Evolutionary conservation across 2,113 vertebrate species (phyloP), one percentile per base, ranked within the genome.

Genomic region (Hypomesus transpacificus): DNA sequence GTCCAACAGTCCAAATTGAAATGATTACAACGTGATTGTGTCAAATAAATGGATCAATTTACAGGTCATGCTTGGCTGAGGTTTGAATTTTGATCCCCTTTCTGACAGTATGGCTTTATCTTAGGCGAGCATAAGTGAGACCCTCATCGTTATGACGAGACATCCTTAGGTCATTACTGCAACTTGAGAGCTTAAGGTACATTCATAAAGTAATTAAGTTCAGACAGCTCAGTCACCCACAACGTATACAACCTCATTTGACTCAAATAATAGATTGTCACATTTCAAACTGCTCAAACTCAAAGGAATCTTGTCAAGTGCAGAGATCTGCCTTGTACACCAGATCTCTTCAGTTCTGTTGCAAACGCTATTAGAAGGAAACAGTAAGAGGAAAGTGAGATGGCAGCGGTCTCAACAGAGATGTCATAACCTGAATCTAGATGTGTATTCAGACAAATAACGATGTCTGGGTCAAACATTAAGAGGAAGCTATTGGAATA

Each of bases 41-140:
- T 39, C 16, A 52, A 62, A 18, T 18, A 18, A 51, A 22, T 21
- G 64, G 17, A 26, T 54, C 59, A 14, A 26, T 24, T 28, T 24
- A 4, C 14, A 26, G 14, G 39, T 66, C 46, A 3, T 18, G 18
- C 60, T 0, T 71, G 22, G 57, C 61, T 14, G 1, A 17, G 70
- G 56, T 69, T 26, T 26, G 66, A 68, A 57, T 58, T 53, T 52
- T 58, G 2, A 16, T 11, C 60, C 14, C 60, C 24, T 14, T 62
- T 34, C 26, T 63, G 28, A 24, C 17, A 20, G 3, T 84, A 85
- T 81, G 77, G 66, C 83, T 84, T 84, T 76, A 69, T 73, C 60
- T 0, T 57, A 21, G 18, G 21, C 28, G 39, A 63, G 24, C 57
- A 26, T 64, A 6, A 26, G 59, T 56, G 16, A 60, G 8, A n/a